Evolutionary conservation across 2,797 vertebrate species (phyloP).

Genomic region (Apodemus agrarius): DNA sequence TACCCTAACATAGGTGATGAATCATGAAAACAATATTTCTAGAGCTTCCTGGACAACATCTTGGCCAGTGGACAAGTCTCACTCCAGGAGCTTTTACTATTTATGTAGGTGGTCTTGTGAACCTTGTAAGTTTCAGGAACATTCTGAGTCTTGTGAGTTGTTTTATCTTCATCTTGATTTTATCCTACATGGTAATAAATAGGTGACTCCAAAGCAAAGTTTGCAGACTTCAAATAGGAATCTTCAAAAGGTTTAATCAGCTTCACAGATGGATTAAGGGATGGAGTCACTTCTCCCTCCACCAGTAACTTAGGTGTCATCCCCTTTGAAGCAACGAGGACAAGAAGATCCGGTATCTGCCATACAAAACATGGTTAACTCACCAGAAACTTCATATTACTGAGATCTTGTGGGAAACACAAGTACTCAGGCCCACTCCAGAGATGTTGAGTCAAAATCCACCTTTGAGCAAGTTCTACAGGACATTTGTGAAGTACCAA

Average conservation of each 20-base stretch:
- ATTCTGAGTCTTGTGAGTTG: not conserved
- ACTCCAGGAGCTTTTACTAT: not conserved
- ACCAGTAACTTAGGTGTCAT: not conserved
- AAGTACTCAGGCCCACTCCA: not conserved
- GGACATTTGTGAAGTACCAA: not conserved
- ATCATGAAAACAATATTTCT: not conserved
- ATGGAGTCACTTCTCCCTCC: not conserved
- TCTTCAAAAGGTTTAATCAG: not conserved
- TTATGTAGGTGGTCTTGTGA: not conserved
- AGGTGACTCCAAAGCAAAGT: not conserved
- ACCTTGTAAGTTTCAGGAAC: not conserved
- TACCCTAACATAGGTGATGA: not conserved
- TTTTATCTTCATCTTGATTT: not conserved
- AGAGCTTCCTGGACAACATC: not conserved
- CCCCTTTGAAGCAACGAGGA: not conserved
- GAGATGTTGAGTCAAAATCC: not conserved
- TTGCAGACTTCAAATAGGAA: not conserved
- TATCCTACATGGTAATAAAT: not conserved
- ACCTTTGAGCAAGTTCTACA: not conserved
- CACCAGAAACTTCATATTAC: not conserved
- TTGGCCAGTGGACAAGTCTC: not conserved
- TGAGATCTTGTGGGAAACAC: not conserved
- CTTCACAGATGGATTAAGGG: not conserved
- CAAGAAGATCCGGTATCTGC: not conserved
- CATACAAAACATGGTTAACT: not conserved